Conservation (phyloP, 2,113 vertebrate species). For the Alouatta palliata region DNA sequence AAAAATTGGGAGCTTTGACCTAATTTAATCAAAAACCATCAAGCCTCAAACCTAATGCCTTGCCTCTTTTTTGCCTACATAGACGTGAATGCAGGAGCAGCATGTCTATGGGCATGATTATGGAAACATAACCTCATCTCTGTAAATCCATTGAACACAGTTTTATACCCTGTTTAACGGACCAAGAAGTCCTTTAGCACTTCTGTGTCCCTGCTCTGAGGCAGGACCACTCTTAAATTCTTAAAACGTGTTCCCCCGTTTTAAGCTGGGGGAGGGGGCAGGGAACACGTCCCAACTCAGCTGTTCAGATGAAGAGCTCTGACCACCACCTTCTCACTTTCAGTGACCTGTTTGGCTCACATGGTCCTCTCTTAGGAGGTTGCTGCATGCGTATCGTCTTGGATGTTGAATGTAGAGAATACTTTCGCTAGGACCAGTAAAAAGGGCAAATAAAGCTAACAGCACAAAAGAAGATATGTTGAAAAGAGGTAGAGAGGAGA, state of each 20-base stretch:
- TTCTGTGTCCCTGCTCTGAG: too few species aligned
- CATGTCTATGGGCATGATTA: not conserved
- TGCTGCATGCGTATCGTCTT: not conserved
- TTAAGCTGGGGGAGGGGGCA: not conserved
- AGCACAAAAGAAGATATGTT: not conserved
- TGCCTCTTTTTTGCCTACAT: not conserved
- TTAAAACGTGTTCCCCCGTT: not conserved
- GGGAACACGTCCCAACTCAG: not conserved
- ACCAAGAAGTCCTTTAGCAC: not conserved
- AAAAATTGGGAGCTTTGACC: not conserved
- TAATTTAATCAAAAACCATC: not conserved
- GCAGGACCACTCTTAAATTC: too few species aligned
- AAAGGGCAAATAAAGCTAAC: not conserved
- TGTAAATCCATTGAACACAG: not conserved
- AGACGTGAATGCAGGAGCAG: not conserved
- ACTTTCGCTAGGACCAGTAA: not conserved
- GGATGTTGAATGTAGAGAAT: not conserved
- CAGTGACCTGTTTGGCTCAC: too few species aligned
- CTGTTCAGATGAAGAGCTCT: not conserved
- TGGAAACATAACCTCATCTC: not conserved
- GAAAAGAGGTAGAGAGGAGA: not conserved
- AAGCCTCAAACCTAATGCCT: not conserved
- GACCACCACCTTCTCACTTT: not conserved
- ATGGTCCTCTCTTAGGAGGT: not conserved
- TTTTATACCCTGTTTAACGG: not conserved